Evolutionary conservation across 2,797 vertebrate species (phyloP), one percentile per base, ranked within the genome.

Genomic region (Epinephelus malabaricus): DNA sequence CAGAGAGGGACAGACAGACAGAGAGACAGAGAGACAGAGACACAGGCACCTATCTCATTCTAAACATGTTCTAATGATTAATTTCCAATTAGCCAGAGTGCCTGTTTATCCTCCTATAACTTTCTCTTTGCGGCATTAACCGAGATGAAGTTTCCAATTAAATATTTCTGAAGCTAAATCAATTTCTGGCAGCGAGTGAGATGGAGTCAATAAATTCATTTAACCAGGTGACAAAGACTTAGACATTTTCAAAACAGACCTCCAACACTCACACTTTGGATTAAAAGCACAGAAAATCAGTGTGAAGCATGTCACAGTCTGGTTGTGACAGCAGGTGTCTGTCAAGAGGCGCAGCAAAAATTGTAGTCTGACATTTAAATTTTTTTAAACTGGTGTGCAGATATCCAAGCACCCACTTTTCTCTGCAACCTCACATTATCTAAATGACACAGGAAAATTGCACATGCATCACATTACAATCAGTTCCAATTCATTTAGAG

Each of bases 81-180:
- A 87, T 87, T 82, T 84, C 21, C 78, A 91, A 85, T 89, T 85
- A 88, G 27, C 50, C 63, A 69, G 64, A 85, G 84, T 85, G 76
- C 53, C 63, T 84, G 73, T 86, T 86, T 90, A 76, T 85, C 76
- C 69, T 81, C 25, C 30, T 61, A 82, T 76, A 86, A 76, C 72
- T 81, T 71, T 76, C 34, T 77, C 38, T 86, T 73, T 75, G 69
- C 78, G 65, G 78, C 76, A 79, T 81, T 79, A 86, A 67, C 61
- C 30, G 45, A 67, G 62, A 85, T 72, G 46, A 80, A 61, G 69
- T 80, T 83, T 84, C 55, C 68, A 83, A 81, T 89, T 85, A 86
- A 81, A 81, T 84, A 79, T 86, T 69, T 84, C 62, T 59, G 47
- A 75, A 34, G 68, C 54, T 61, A 51, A 84, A 74, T 70, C 66